Evolutionary conservation across 2,888 invertebrate species (phyloP).

Genomic region (Acrobasis consociella): DNA sequence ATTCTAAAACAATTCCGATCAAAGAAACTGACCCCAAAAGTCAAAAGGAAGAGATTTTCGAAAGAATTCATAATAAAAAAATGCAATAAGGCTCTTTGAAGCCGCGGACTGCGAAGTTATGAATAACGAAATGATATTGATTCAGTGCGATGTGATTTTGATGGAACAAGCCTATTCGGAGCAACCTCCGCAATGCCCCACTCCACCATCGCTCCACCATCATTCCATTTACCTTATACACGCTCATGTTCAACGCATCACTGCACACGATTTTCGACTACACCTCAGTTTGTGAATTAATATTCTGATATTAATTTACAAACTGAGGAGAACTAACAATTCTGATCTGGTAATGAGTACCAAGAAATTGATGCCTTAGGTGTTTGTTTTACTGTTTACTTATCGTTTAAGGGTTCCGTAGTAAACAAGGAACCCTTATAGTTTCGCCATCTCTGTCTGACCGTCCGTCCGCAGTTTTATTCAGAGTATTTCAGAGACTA

Average conservation of each 20-base stretch:
- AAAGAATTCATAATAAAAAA: constrained; percentile 15
- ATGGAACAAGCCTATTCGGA: background rate
- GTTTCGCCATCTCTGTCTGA: no score
- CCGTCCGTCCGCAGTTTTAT: no score
- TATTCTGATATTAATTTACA: background rate
- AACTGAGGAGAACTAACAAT: no score
- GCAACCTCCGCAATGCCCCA: constrained; percentile 1
- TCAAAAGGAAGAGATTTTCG: constrained; percentile 7
- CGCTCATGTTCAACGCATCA: constrained; percentile 8
- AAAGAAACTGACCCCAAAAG: constrained; percentile 10
- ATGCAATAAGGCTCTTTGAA: constrained; percentile 17
- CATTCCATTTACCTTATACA: constrained; percentile 6
- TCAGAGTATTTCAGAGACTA: no score
- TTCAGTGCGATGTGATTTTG: constrained; percentile 21
- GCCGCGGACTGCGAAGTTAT: constrained; percentile 17
- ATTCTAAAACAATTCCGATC: constrained; percentile 3
- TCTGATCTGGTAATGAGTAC: background rate
- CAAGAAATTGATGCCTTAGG: no score
- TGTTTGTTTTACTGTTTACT: no score
- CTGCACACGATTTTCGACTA: constrained; percentile 3
- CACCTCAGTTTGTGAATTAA: background rate
- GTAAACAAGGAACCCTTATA: no score
- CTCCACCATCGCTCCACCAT: background rate
- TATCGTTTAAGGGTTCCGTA: no score
- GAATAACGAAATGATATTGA: constrained; percentile 23